phyloP scores from a whole-genome alignment of 2,113 vertebrate genomes.

The pig (Sus scrofa) region T2T-Sscrofa CM000824.6:73141501-73142000 shows the following conservation, averaged over 20 bases:
- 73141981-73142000: background rate
- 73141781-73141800: background rate
- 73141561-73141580: no score
- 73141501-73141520: no score
- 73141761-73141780: background rate
- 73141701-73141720: background rate
- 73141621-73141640: slow-evolving; percentile 44
- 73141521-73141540: no score
- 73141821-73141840: background rate
- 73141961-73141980: background rate
- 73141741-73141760: slow-evolving; percentile 63
- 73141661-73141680: background rate
- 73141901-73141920: background rate
- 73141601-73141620: slow-evolving; percentile 31
- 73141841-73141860: background rate
- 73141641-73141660: background rate
- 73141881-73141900: background rate
- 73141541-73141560: no score
- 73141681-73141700: slow-evolving; percentile 20
- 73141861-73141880: background rate
- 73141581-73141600: no score
- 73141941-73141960: rapidly evolving
- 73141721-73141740: slow-evolving; percentile 40
- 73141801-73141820: background rate
- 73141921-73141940: rapidly evolving